Evolutionary conservation across 2,797 vertebrate species (phyloP), one percentile per base, ranked within the genome.

Genomic region (Alfaro cultratus): DNA sequence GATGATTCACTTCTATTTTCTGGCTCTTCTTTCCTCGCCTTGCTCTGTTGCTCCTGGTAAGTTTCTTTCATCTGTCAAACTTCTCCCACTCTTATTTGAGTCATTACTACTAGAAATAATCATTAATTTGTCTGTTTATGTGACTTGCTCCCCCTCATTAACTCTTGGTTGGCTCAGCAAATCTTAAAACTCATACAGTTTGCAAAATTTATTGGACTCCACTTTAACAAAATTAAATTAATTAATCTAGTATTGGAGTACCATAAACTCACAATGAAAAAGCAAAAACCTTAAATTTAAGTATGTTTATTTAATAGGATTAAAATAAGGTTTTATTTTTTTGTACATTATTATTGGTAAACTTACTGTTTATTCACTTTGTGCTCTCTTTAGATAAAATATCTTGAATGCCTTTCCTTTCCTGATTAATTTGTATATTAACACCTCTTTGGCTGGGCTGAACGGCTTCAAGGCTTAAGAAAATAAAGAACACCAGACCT

Each of bases 31-130:
- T 18, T 29, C 0, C 0, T 13, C 34, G 0, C 0, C 31, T 43
- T 80, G 46, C 6, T 4, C 0, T 0, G 45, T 80, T 16, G 76
- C 85, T 0, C 49, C 89, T 0, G 78, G 91, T 92, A 62, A 85
- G 78, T 72, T 15, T 1, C 43, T 39, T 12, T 16, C 16, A 18
- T 36, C 1, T 64, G 18, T 31, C 1, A 49, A 47, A 3, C n/a
- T 31, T 2, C 10, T 55, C 21, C 8, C 51, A 8, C 51, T 53
- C 7, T 23, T 9, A 4, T 55, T n/a, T 60, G n/a, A 60, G n/a
- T 31, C 12, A 60, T 60, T 57, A 57, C 55, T 57, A 12, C 49
- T 13, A 51, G 0, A 23, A 23, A 51, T 8, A 21, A 23, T 60
- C n/a, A 15, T 60, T 57, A 29, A 34, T 7, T 34, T 34, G 16